phyloP scores from a whole-genome alignment of 2,113 vertebrate species.

The Ochotona curzoniae region DNA sequence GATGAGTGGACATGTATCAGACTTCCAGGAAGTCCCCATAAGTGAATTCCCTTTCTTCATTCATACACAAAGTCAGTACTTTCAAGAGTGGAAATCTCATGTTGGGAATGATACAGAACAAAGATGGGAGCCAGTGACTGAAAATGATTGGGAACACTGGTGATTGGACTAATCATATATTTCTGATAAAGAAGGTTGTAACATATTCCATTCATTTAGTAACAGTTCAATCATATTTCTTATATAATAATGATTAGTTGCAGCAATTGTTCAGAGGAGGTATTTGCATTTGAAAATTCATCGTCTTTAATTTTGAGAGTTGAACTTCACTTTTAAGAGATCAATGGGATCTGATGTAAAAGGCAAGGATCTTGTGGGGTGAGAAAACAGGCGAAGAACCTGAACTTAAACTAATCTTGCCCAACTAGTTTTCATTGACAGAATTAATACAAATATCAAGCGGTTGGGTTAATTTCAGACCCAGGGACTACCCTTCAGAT shows the following conservation, averaged over 20 bases:
- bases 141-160: neutral
- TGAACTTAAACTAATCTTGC: neutral
- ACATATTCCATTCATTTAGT: neutral
- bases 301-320: constrained; percentile 21
- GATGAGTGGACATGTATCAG: neutral
- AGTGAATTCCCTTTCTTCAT: neutral
- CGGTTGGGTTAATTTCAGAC: neutral
- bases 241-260: constrained; percentile 6
- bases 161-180: neutral
- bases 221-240: neutral
- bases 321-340: constrained; percentile 33
- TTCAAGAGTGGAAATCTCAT: constrained; percentile 15
- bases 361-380: neutral
- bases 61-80: neutral
- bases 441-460: neutral
- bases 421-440: neutral
- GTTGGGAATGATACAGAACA: neutral
- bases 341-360: neutral
- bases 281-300: constrained; percentile 48
- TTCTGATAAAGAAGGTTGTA: neutral
- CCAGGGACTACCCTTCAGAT: neutral
- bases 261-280: neutral
- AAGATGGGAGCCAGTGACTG: neutral
- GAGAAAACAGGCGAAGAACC: neutral
- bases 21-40: constrained; percentile 36